Conservation (phyloP, 2,113 vertebrate species). For the Baryphthengus martii region DNA sequence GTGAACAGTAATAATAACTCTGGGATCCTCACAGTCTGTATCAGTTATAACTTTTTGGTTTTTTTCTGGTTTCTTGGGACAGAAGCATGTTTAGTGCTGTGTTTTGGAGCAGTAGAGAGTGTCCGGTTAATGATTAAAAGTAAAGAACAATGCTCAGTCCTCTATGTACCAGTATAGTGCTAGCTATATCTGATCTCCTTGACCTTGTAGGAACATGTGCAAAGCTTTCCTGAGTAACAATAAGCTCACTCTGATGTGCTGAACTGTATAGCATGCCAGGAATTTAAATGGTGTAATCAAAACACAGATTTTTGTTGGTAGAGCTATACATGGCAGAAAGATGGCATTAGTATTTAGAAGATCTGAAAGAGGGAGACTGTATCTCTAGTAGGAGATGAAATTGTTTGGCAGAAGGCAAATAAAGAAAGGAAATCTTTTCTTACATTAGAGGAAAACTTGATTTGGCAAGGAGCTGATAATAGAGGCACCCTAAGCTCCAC, state of each 20-base stretch:
- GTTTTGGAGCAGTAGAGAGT: background rate
- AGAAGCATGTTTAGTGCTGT: background rate
- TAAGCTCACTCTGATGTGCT: background rate
- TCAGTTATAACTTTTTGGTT: fast-evolving
- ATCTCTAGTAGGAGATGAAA: background rate
- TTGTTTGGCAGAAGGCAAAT: background rate
- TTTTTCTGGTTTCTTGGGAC: background rate
- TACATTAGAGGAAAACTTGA: background rate
- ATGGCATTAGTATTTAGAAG: background rate
- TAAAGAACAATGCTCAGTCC: background rate
- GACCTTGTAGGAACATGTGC: background rate
- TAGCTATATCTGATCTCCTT: background rate
- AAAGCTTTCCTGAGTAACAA: background rate
- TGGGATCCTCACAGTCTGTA: background rate
- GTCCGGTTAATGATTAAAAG: background rate
- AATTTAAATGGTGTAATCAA: background rate
- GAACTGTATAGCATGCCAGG: background rate
- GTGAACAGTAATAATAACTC: background rate
- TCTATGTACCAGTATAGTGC: background rate
- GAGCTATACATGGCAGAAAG: background rate
- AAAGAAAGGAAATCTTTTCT: background rate
- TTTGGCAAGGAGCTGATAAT: background rate
- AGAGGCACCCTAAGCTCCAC: background rate
- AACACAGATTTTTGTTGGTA: background rate
- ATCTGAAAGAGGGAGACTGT: background rate